Evolutionary conservation across 2,113 vertebrate genomes (phyloP), one percentile per base, ranked within the genome.

Genomic region (Cacatua alba): DNA sequence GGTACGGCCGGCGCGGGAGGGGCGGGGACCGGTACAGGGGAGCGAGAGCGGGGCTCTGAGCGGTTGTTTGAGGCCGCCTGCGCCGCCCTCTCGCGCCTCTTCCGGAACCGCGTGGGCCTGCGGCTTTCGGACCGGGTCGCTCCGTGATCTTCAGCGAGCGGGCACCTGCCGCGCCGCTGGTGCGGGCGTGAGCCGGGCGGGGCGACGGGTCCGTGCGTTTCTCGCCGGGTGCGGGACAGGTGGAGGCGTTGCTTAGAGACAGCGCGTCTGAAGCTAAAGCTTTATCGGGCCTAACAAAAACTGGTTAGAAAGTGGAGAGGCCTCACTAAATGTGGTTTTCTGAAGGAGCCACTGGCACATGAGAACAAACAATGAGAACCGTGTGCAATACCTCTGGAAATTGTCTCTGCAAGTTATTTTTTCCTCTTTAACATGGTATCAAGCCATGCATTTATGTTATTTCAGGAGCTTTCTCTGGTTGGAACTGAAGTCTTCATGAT

Each of bases 1-100:
- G 99, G 99, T 99, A 95, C 60, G 91, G 41, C 31, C 16, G 6
- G n/a, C 16, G 41, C 5, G 48, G 44, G 44, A 21, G 21, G 26
- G 21, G 62, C 6, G 10, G 26, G 29, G 23, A 17, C 17, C 2
- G 37, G 31, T 75, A 9, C 3, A 19, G 44, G 43, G 70, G 62
- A 33, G 33, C 17, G 64, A 51, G 51, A 49, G 25, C 17, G 71
- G 71, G 77, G 3, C 59, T 0, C 28, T 6, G 2, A 13, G 75
- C 6, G 10, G 35, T 5, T 44, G 46, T 17, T 17, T 1, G 0
- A 7, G 15, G 13, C 1, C 49, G 28, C 31, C 20, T 1, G 1
- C 12, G 18, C 31, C 31, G 15, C 17, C 3, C 39, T 67, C 11
- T 67, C 13, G 17, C 46, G 41, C 33, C 0, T 1, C 39, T 17